A percentile compares a stretch with the other conserved stretches of the same genome.
phyloP scores from a whole-genome alignment of 1,140 invertebrate species.

The Tetraneura akinire region DNA sequence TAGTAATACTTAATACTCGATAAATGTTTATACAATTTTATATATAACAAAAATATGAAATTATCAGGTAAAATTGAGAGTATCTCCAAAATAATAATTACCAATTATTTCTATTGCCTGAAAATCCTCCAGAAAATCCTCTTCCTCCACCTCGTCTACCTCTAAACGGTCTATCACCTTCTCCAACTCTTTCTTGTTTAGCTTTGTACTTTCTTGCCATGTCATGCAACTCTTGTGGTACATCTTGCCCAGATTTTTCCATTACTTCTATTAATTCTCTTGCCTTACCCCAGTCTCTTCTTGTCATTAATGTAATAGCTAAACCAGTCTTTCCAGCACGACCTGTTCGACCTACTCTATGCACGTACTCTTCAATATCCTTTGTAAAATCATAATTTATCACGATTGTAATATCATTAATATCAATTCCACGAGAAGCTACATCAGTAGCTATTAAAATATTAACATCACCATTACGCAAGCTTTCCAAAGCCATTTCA shows the following conservation, averaged over 20 bases:
- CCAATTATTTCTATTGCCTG: constrained; percentile 20
- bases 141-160: constrained; percentile 55
- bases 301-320: constrained; percentile 78
- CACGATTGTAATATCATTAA: constrained; percentile 88
- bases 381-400: constrained; percentile 91
- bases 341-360: constrained; percentile 91
- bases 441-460: constrained; percentile 95
- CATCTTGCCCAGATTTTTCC: constrained; percentile 72
- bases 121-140: constrained; percentile 45
- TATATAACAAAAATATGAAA: background rate
- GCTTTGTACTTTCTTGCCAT: constrained; percentile 71
- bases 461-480: constrained; percentile 72
- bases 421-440: constrained; percentile 87
- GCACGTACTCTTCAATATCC: constrained; percentile 89
- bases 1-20: background rate
- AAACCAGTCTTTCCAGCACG: constrained; percentile 81
- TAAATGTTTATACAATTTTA: background rate
- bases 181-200: constrained; percentile 63
- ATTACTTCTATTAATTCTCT: constrained; percentile 81
- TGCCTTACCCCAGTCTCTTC: constrained; percentile 77
- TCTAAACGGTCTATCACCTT: constrained; percentile 57
- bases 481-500: constrained; percentile 80
- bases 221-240: constrained; percentile 71
- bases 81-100: background rate
- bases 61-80: constrained; percentile 54